These are phyloP conservation scores for Mactromeris polynyma DNA, from an alignment of 2,888 invertebrate species.

Conservation along the genomic window DNA sequence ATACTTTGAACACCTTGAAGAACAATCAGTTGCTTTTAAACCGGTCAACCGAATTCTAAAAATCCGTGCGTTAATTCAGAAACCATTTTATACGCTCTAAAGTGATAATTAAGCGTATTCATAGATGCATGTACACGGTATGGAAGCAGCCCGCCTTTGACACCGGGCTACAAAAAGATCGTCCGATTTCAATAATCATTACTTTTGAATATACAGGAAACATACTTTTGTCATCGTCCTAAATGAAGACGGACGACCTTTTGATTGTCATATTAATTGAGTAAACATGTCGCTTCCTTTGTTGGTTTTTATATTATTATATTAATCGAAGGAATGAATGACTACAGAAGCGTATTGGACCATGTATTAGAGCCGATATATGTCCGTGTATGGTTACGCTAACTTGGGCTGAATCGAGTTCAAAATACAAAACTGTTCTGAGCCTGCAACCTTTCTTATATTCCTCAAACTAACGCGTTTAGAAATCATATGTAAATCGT, in stretches of 20 bases:
- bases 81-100: not conserved
- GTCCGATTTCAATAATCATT: not conserved
- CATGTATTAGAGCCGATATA: too few species aligned
- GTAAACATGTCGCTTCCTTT: not conserved
- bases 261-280: not conserved
- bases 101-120: not conserved
- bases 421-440: too few species aligned
- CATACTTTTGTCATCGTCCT: not conserved
- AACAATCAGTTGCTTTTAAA: not conserved
- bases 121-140: not conserved
- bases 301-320: not conserved
- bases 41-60: not conserved
- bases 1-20: not conserved
- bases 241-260: not conserved
- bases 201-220: not conserved
- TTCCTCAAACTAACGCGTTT: too few species aligned
- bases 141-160: not conserved
- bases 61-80: not conserved
- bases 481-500: too few species aligned
- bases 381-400: too few species aligned
- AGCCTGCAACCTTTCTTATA: too few species aligned
- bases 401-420: too few species aligned
- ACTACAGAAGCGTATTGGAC: not conserved
- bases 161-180: not conserved
- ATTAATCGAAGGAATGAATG: not conserved